These are phyloP conservation scores for Galerucella nymphaeae DNA, from an alignment of 2,888 invertebrate genomes.

Conservation along the genomic window DNA sequence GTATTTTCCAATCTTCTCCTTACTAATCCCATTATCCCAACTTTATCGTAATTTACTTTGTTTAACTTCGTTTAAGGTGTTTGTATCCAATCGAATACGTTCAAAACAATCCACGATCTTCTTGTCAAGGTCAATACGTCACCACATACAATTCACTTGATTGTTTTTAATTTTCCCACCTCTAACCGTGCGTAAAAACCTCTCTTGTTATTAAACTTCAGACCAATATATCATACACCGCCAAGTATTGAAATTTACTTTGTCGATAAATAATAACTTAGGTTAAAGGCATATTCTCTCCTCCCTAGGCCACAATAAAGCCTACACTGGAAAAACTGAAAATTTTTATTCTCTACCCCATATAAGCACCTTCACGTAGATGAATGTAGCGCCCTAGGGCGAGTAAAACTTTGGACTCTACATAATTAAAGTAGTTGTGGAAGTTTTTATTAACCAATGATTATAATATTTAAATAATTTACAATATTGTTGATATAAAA, in stretches of 20 bases:
- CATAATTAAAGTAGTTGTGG: too few species aligned
- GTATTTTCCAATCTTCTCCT: conserved; percentile 27
- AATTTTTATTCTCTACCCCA: background rate
- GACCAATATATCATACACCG: conserved; percentile 39
- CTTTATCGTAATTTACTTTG: conserved; percentile 20
- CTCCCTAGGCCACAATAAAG: conserved; percentile 13
- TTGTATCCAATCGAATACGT: too few species aligned
- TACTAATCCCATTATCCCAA: conserved; percentile 20
- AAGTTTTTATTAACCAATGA: too few species aligned
- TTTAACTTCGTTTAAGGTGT: background rate
- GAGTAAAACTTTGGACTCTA: background rate
- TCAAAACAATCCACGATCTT: background rate
- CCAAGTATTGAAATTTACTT: conserved; percentile 44
- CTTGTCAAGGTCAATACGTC: conserved; percentile 15
- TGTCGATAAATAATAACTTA: conserved; percentile 52
- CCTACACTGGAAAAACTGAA: conserved; percentile 7
- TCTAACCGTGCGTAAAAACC: conserved; percentile 33
- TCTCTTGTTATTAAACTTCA: conserved; percentile 24
- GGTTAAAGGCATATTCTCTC: conserved; percentile 45
- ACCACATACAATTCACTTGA: conserved; percentile 31
- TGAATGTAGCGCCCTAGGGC: background rate
- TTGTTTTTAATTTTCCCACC: conserved; percentile 40
- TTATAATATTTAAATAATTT: too few species aligned
- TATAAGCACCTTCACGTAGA: background rate
- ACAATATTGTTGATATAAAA: too few species aligned